A percentile compares a stretch with the other conserved stretches of the same genome.
phyloP scores from a whole-genome alignment of 2,797 vertebrate species.

The Spinus pinus region DNA sequence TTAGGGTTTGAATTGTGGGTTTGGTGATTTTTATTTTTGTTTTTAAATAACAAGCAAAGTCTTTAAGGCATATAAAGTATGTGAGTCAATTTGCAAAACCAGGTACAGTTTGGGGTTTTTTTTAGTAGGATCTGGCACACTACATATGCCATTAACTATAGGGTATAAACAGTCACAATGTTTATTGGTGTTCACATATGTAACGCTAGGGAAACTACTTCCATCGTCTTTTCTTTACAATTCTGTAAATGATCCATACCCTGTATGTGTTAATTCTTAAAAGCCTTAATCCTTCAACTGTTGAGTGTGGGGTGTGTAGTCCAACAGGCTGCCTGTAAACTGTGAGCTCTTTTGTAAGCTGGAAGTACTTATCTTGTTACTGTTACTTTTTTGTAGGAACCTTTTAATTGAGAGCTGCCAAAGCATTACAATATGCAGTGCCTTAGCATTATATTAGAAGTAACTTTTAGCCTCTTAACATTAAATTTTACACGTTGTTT shows the following conservation, averaged over 20 bases:
- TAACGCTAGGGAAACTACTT: constrained; percentile 57
- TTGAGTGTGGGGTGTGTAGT: constrained; percentile 80
- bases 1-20: constrained; percentile 68
- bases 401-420: constrained; percentile 92
- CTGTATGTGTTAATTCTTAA: constrained; percentile 76
- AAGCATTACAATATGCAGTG: constrained; percentile 97
- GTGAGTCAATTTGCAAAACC: constrained; percentile 67
- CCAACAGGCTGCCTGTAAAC: constrained; percentile 91
- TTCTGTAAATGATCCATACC: constrained; percentile 75
- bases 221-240: constrained; percentile 69
- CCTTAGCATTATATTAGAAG: constrained; percentile 87
- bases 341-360: constrained; percentile 91
- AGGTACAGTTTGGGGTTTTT: constrained; percentile 55
- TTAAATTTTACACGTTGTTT: constrained; percentile 48
- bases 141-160: constrained; percentile 56
- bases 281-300: constrained; percentile 87
- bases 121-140: constrained; percentile 63
- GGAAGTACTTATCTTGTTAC: constrained; percentile 83
- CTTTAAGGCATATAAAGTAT: constrained; percentile 56
- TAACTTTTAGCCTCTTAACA: constrained; percentile 71
- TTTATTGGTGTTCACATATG: constrained; percentile 67
- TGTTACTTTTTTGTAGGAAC: constrained; percentile 82
- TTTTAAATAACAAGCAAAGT: constrained; percentile 38
- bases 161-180: constrained; percentile 61
- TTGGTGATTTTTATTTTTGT: constrained; percentile 33